These are phyloP conservation scores for Petrolisthes manimaculis DNA, from an alignment of 2,888 invertebrate species.

Conservation along the genomic window DNA sequence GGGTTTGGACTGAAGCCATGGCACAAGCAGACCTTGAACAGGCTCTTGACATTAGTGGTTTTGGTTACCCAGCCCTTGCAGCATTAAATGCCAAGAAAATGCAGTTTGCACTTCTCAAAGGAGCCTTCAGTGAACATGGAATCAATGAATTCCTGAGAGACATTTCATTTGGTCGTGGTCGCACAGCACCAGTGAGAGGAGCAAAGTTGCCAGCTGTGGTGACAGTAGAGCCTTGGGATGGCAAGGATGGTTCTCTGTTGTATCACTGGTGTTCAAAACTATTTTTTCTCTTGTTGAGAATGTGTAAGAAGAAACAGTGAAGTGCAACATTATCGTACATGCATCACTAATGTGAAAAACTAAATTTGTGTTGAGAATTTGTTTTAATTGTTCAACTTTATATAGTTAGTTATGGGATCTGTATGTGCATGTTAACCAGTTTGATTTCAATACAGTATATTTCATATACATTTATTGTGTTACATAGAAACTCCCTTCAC, in stretches of 20 bases:
- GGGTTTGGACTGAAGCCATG: slow-evolving; percentile 96
- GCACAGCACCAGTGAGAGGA: slow-evolving; percentile 88
- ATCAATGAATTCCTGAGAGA: slow-evolving; percentile 94
- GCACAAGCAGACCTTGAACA: slow-evolving; percentile 87
- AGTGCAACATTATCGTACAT: slow-evolving; percentile 27
- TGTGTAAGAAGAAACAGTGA: slow-evolving; percentile 8
- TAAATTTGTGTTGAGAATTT: not conserved
- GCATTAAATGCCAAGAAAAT: slow-evolving; percentile 96
- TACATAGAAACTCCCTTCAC: too few species aligned
- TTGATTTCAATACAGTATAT: too few species aligned
- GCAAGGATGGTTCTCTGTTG: slow-evolving; percentile 86
- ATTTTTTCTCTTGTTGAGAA: slow-evolving; percentile 61
- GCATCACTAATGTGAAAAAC: not conserved
- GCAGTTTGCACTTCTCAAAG: slow-evolving; percentile 93
- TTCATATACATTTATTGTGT: too few species aligned
- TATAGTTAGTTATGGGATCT: not conserved
- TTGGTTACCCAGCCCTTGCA: slow-evolving; percentile 98
- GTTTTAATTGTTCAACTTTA: not conserved
- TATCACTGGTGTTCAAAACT: not conserved
- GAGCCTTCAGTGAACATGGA: slow-evolving; percentile 93
- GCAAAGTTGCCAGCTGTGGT: slow-evolving; percentile 82
- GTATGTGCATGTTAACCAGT: too few species aligned
- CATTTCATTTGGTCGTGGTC: slow-evolving; percentile 91
- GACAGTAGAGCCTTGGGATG: slow-evolving; percentile 87
- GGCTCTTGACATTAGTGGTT: slow-evolving; percentile 94